Evolutionary conservation across 2,888 invertebrate genomes (phyloP).

Genomic region (Stenchaetothrips biformis): DNA sequence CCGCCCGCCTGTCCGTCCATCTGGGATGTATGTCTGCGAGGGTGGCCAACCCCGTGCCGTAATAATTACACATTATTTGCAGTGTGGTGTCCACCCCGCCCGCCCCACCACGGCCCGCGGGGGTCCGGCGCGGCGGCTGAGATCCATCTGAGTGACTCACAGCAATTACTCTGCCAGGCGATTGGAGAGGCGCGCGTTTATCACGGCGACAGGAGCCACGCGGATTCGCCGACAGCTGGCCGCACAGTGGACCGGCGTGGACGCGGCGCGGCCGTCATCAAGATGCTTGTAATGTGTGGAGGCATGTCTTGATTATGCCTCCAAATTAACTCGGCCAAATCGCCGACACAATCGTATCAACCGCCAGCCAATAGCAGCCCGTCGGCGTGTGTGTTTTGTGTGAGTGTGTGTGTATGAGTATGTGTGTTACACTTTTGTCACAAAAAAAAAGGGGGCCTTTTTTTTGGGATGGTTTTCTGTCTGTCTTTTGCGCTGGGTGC

Average conservation of each 20-base stretch:
- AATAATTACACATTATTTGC: neutral
- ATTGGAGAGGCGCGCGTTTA: conserved; percentile 1
- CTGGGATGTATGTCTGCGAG: neutral
- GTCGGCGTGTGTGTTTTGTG: too few relatives aligned
- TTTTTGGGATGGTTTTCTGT: too few relatives aligned
- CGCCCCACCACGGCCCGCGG: too few relatives aligned
- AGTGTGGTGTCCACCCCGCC: neutral
- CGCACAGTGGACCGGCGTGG: too few relatives aligned
- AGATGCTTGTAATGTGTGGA: neutral
- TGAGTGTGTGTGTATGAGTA: too few relatives aligned
- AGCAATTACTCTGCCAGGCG: conserved; percentile 10
- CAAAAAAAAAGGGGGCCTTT: too few relatives aligned
- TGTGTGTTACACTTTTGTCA: too few relatives aligned
- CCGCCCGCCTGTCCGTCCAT: neutral
- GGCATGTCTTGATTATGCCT: neutral
- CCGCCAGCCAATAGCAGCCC: too few relatives aligned
- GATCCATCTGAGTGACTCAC: neutral
- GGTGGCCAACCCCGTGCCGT: too few relatives aligned
- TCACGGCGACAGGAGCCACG: conserved; percentile 13
- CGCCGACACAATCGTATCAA: neutral
- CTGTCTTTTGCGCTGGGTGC: neutral
- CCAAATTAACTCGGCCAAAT: conserved; percentile 16
- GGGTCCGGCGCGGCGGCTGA: too few relatives aligned
- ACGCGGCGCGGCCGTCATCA: neutral
- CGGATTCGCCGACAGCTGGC: neutral